Base-by-base conservation (phyloP, 2,113 vertebrate genomes). In the Limnothrissa miodon region DNA sequence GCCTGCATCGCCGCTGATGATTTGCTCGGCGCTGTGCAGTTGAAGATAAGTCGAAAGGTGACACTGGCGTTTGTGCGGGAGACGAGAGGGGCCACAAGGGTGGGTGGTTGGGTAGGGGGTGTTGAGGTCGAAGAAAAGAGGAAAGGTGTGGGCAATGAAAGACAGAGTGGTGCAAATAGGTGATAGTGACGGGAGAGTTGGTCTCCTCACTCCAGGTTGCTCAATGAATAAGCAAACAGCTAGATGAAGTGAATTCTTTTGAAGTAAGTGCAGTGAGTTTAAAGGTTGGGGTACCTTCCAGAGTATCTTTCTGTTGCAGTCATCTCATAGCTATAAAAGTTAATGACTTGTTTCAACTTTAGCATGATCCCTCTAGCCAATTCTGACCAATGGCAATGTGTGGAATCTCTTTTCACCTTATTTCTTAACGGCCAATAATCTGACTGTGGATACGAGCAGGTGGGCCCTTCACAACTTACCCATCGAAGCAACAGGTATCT, bases 41-140 rank as follows among this genome's bases (percentile, higher is more conserved):
- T 39, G 85, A 88, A 92, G 91, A 93, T 93, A 93, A 93, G 92
- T 91, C 86, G 88, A 86, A 93, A 92, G 91, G 92, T 93, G 93
- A 94, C 92, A 92, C 90, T 21, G 86, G 85, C 87, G 70, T 85
- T 86, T 85, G 33, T 81, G 29, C 46, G 2, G 80, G 45, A 74
- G 29, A 13, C 29, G n/a, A 36, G 78, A 70, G 25, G 25, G 42
- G 42, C 42, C 19, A 11, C 23, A 53, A 4, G 29, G 29, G 66
- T 36, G 66, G 29, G 25, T 74, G 62, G 6, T 7, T 62, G n/a
- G 59, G n/a, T 8, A 7, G 23, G n/a, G 10, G 56, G 23, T 25
- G 56, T 23, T 5, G 59, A n/a, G n/a, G 59, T 25, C 7, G 8
- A 11, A 62, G 59, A 29, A 21, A 5, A n/a, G 6, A 23, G 53